Evolutionary conservation across 2,888 invertebrate genomes (phyloP), one percentile per base, ranked within the genome.

Genomic region (Adelognathus sp.): DNA sequence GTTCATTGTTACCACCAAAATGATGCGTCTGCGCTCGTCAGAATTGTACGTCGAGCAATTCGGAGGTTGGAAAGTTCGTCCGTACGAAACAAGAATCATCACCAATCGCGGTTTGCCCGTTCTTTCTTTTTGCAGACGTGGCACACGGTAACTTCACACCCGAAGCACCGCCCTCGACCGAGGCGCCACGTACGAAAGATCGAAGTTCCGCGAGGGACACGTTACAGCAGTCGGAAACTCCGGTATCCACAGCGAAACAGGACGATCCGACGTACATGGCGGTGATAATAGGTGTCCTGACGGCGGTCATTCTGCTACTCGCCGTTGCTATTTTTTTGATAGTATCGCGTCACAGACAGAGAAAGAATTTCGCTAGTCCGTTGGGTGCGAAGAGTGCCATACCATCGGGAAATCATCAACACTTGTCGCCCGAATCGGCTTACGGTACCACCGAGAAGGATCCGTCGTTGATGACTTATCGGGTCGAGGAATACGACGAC

Each of bases 401-500:
- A 24, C 91, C 92, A 0, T 86, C 91, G 27, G 88, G 90, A 31
- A 90, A 89, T 82, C 91, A 91, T 82, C 91, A 91, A 71, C 92
- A 92, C 82, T 88, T 93, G 81, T 92, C 93, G 77, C 92, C 93
- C 1, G 93, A 93, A 81, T 93, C 93, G 60, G 92, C 93, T 24
- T 93, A 92, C 85, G 93, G 92, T 7, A 92, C 91, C 31, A 92
- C 92, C 27, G 93, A 93, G 72, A 93, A 93, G 85, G 94, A 79
- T 90, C 93, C 87, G 85, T 92, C 88, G 80, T 89, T 92, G 60
- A 92, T 92, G 87, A 90, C 93, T 11, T 94, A 94, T 84, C 92
- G 93, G 41, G 93, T 93, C 52, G 93, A 93, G 66, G 93, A 93
- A 83, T 92, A 94, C 24, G 95, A 95, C 82, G 94, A 93, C 81